Conservation (phyloP, 2,113 vertebrate genomes). For the Podiceps cristatus region DNA sequence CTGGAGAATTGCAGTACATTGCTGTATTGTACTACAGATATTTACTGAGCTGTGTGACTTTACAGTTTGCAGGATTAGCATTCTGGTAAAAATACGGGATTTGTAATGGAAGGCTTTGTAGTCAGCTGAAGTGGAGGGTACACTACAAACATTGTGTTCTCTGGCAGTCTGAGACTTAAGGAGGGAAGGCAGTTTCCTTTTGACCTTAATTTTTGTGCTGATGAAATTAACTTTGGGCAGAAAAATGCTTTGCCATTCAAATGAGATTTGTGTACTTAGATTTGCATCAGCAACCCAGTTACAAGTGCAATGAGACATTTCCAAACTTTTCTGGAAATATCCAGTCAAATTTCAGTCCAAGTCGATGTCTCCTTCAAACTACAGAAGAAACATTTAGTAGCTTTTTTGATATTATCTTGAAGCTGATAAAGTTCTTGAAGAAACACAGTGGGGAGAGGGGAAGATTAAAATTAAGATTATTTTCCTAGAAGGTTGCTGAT, state of each 20-base stretch:
- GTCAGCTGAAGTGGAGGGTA: neutral
- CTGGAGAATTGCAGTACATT: neutral
- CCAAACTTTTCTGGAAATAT: neutral
- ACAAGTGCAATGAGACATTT: neutral
- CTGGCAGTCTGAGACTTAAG: neutral
- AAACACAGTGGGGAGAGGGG: neutral
- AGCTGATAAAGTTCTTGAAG: neutral
- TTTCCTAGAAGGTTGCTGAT: neutral
- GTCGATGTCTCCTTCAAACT: neutral
- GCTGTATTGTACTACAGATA: neutral
- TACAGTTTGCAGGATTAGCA: neutral
- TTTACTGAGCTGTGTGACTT: neutral
- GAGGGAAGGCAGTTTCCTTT: neutral
- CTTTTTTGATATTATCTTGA: neutral
- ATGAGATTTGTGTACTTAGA: neutral
- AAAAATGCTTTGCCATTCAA: slow-evolving; percentile 11
- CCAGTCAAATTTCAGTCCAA: neutral
- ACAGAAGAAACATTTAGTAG: neutral
- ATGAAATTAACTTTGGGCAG: neutral
- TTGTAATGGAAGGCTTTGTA: neutral
- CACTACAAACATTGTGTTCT: neutral
- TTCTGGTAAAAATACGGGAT: neutral
- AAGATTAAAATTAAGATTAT: neutral
- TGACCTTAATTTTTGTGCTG: neutral
- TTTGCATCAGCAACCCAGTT: neutral